Conservation (phyloP, 1,140 invertebrate genomes). For the Dermatophagoides farinae region DNA sequence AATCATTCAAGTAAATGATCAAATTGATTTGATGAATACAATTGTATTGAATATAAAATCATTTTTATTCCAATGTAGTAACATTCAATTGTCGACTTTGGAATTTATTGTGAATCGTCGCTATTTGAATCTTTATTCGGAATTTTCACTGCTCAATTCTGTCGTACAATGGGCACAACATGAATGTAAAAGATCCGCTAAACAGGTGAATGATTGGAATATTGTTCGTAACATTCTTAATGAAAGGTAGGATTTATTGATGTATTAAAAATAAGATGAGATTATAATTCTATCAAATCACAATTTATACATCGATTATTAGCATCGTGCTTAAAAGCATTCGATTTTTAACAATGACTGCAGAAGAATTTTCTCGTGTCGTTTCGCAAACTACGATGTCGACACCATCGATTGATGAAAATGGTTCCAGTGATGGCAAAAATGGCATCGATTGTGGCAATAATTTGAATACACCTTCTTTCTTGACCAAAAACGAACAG, state of each 20-base stretch:
- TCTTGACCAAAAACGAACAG: slow-evolving; percentile 20
- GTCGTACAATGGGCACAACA: slow-evolving; percentile 20
- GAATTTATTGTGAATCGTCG: slow-evolving; percentile 20
- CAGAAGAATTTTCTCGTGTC: slow-evolving; percentile 20
- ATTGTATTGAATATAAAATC: neutral
- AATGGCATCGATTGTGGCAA: neutral
- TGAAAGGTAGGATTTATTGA: slow-evolving; percentile 8
- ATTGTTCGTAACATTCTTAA: slow-evolving; percentile 15
- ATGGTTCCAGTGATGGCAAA: neutral
- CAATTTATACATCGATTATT: neutral
- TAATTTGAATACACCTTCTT: neutral
- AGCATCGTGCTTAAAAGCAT: slow-evolving; percentile 16
- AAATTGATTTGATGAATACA: neutral
- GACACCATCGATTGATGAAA: neutral
- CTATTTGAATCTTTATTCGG: slow-evolving; percentile 22
- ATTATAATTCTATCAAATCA: neutral
- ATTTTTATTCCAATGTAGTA: slow-evolving; percentile 11
- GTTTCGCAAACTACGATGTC: slow-evolving; percentile 11
- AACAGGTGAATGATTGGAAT: slow-evolving; percentile 16
- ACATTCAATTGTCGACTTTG: slow-evolving; percentile 19
- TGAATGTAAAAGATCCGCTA: slow-evolving; percentile 18
- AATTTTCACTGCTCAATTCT: slow-evolving; percentile 21
- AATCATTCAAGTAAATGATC: slow-evolving; percentile 16
- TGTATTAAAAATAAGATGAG: neutral
- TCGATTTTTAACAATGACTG: slow-evolving; percentile 21